Base-by-base conservation (phyloP, 2,888 invertebrate genomes). In the Saturnia japonica region DNA sequence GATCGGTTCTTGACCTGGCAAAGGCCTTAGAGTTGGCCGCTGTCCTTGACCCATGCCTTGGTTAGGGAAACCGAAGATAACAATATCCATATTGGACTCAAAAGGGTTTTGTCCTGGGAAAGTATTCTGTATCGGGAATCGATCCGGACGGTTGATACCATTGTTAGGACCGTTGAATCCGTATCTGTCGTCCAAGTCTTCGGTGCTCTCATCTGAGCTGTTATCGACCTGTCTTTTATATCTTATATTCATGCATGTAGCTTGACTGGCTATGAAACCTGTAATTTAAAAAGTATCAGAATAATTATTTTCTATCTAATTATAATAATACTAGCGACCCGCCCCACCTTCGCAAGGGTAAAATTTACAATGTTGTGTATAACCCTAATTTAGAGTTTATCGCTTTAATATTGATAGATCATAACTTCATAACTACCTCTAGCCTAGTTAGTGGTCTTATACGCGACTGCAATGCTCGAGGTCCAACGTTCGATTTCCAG, bases 181-280 rank as follows among this genome's bases (percentile, higher is more conserved):
- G 16, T 60, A 60, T 73, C 88, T 87, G 69, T 91, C 90, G 6
- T 91, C 91, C 69, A 91, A 75, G 19, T n/a, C n/a, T n/a, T n/a
- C n/a, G n/a, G n/a, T n/a, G n/a, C 34, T 34, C 34, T 80, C 75
- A 0, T 81, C 80, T 3, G 77, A 76, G 19, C 78, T 75, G 25
- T 75, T 72, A 40, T 69, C 47, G 4, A 78, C 68, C 73, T 91
- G 88, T 3, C 84, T 82, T 71, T 80, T 85, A 42, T 81, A 77
- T 71, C 88, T 84, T 25, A 84, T 73, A 71, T 16, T 40, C 64
- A 64, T 64, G n/a, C 40, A 64, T n/a, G 40, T 40, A 40, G 40
- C 64, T 25, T 64, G 64, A 40, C 64, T 40, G 64, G 64, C 64
- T 64, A 64, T 40, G 3, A 64, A 40, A 40, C 64, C 64, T 64